phyloP scores from a whole-genome alignment of 2,888 invertebrate genomes.

The Callinectes sapidus region DNA sequence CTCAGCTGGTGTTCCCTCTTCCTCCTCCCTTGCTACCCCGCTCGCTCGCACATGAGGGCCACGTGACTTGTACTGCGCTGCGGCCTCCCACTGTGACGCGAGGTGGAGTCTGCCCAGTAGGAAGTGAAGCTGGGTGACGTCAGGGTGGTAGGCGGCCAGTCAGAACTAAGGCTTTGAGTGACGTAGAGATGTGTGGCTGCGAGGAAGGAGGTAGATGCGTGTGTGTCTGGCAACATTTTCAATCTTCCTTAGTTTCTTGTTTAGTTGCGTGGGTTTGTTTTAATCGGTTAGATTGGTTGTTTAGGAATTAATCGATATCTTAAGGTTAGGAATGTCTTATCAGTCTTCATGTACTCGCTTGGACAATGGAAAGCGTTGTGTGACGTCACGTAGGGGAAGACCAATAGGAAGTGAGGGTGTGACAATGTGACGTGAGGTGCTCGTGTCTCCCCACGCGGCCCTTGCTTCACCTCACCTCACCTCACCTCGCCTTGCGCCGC shows the following conservation, averaged over 20 bases:
- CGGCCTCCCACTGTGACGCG: constrained; percentile 34
- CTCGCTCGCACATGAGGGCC: constrained; percentile 42
- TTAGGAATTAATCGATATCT: too few relatives aligned
- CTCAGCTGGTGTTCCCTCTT: constrained; percentile 6
- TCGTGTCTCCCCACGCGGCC: background rate
- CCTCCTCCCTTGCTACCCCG: background rate
- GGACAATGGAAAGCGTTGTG: constrained; percentile 19
- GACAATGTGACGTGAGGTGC: background rate
- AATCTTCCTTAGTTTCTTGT: too few relatives aligned
- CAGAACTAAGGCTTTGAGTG: background rate
- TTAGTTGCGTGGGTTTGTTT: too few relatives aligned
- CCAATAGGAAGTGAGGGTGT: background rate
- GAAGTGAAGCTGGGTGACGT: constrained; percentile 15
- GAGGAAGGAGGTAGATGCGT: background rate
- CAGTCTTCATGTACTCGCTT: background rate
- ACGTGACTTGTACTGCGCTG: constrained; percentile 41
- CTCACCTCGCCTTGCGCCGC: background rate
- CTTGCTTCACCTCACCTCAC: background rate
- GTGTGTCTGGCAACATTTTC: background rate
- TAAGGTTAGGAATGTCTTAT: background rate
- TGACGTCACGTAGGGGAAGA: background rate
- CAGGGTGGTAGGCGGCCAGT: constrained; percentile 19
- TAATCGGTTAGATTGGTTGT: background rate
- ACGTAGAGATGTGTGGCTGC: constrained; percentile 13
- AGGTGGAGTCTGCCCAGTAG: background rate